Conservation (phyloP, 2,888 invertebrate species). For the Pammene aurita region DNA sequence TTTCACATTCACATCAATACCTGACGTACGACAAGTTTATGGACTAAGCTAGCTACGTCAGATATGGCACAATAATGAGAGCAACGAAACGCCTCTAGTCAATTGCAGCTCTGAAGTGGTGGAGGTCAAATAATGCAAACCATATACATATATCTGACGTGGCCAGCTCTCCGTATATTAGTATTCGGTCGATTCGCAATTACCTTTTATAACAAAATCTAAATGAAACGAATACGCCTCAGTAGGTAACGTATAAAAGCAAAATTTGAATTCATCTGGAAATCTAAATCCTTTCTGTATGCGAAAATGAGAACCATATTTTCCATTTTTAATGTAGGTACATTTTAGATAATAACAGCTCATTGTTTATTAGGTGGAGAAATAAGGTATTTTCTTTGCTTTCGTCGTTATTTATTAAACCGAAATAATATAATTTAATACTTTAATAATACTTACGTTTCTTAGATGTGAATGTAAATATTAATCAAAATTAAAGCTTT, state of each 20-base stretch:
- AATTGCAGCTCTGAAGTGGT: too few species aligned
- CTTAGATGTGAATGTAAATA: too few species aligned
- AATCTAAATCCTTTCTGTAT: constrained; percentile 9
- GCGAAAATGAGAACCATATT: background rate
- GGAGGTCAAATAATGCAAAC: too few species aligned
- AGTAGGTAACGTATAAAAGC: constrained; percentile 5
- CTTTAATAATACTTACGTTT: too few species aligned
- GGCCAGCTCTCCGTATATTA: too few species aligned
- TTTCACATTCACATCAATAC: too few species aligned
- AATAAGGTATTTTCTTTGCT: background rate
- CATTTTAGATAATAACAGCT: background rate
- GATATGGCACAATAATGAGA: too few species aligned
- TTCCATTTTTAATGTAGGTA: background rate
- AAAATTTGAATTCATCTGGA: constrained; percentile 6
- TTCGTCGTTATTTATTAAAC: background rate
- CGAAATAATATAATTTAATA: background rate
- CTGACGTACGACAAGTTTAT: too few species aligned
- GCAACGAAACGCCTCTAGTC: too few species aligned
- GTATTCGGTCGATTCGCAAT: background rate
- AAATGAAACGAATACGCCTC: constrained; percentile 1
- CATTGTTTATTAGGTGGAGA: background rate
- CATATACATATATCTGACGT: too few species aligned
- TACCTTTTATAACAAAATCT: background rate
- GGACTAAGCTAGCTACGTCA: too few species aligned
- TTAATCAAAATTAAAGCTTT: too few species aligned